Evolutionary conservation across 2,113 vertebrate species (phyloP), one percentile per base, ranked within the genome.

Genomic region (Scortum barcoo): DNA sequence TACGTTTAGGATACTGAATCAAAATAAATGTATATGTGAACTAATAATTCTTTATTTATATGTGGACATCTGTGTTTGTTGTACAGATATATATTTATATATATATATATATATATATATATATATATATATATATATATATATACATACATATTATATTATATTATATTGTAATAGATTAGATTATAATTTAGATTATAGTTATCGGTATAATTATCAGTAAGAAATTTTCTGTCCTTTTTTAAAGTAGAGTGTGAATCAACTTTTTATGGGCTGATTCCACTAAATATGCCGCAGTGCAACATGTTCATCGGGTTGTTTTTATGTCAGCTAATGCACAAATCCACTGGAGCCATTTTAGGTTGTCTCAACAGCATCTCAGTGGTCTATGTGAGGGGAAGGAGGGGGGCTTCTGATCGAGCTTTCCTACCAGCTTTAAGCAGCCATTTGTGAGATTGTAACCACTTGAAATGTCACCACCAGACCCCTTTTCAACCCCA

Each of bases 381-480:
- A 30, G 24, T 19, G 48, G 11, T 24, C 66, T 20, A 53, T 63
- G 16, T 50, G 8, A 3, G 30, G 53, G 40, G 4, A 44, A 16
- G 3, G 33, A 6, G 33, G 11, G 67, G 61, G 24, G 33, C 13
- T 30, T 80, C 33, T 78, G 24, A n/a, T 4, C 6, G 1, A 54
- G 75, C 44, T 60, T 28, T 62, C 20, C 56, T 17, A 63, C 24
- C 17, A 33, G 24, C 46, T 81, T 40, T 42, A 61, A 70, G n/a
- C 61, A 33, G 57, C 44, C 61, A 24, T 53, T 78, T 58, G 13
- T 58, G 36, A 53, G 51, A 53, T 68, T 30, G 5, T 48, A 56
- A 78, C 58, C 46, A 9, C 69, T 42, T 24, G 14, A 30, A 71
- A 76, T 46, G 17, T 78, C 62, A 38, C 33, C 48, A 30, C 0